These are phyloP conservation scores for Anhinga anhinga DNA, from an alignment of 2,113 vertebrate species.

Conservation along the genomic window DNA sequence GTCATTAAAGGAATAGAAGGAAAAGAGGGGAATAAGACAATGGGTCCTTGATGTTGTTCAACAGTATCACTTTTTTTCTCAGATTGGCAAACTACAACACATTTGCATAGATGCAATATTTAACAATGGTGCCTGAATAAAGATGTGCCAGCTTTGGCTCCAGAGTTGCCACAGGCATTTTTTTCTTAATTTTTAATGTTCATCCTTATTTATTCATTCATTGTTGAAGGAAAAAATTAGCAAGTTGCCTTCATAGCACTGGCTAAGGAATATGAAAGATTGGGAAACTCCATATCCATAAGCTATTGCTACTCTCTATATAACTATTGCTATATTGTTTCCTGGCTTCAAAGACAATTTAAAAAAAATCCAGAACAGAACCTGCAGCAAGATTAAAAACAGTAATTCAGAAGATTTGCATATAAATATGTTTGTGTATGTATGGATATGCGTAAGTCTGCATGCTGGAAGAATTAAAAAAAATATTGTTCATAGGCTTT, in stretches of 20 bases:
- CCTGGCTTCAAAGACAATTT: neutral
- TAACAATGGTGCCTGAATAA: neutral
- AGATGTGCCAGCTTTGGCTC: neutral
- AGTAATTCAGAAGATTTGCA: neutral
- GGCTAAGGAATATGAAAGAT: neutral
- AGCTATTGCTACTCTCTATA: neutral
- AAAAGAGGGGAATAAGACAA: neutral
- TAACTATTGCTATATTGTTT: neutral
- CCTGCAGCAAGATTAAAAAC: neutral
- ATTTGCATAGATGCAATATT: neutral
- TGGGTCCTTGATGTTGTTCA: neutral
- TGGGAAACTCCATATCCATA: neutral
- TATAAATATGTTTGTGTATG: neutral
- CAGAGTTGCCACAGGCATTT: neutral
- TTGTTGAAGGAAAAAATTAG: neutral
- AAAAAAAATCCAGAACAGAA: neutral
- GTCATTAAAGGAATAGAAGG: neutral
- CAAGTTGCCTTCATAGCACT: neutral
- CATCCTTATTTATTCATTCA: neutral
- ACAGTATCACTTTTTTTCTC: neutral
- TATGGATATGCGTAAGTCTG: neutral
- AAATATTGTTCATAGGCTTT: neutral
- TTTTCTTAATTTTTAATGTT: neutral
- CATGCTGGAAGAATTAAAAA: neutral
- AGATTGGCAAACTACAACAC: neutral